Conservation (phyloP, 1,140 invertebrate species). For the Pseudobourletiella spinata region DNA sequence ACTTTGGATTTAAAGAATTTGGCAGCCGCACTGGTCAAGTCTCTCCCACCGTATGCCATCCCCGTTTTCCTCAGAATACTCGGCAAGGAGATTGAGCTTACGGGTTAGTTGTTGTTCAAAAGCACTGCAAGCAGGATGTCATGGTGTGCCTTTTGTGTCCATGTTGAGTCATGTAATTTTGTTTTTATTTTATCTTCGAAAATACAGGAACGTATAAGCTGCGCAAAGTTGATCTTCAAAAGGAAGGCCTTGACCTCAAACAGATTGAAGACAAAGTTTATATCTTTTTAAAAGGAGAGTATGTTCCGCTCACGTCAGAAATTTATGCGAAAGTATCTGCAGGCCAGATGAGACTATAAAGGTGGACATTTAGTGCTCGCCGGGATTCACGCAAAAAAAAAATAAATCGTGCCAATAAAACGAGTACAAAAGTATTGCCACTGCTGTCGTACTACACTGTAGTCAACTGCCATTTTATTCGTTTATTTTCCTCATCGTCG, state of each 20-base stretch:
- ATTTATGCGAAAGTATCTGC: conserved; percentile 55
- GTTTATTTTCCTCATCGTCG: no score
- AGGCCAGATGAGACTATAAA: conserved; percentile 44
- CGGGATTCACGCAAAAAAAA: no score
- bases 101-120: conserved; percentile 51
- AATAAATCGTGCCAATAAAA: no score
- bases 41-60: conserved; percentile 72
- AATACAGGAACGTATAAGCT: conserved; percentile 86
- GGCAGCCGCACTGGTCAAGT: conserved; percentile 52
- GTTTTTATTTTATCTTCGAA: conserved; percentile 52
- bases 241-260: conserved; percentile 76
- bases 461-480: no score
- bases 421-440: no score
- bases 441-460: no score
- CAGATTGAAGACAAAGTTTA: conserved; percentile 67
- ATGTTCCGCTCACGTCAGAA: conserved; percentile 52
- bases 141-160: background rate
- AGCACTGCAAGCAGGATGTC: background rate
- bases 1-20: conserved; percentile 57
- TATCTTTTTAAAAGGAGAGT: conserved; percentile 54
- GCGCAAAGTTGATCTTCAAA: conserved; percentile 83
- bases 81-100: conserved; percentile 69
- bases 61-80: conserved; percentile 80
- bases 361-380: no score
- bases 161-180: conserved; percentile 12